phyloP scores from a whole-genome alignment of 2,888 invertebrate genomes.

The Cremastinae sp. region DNA sequence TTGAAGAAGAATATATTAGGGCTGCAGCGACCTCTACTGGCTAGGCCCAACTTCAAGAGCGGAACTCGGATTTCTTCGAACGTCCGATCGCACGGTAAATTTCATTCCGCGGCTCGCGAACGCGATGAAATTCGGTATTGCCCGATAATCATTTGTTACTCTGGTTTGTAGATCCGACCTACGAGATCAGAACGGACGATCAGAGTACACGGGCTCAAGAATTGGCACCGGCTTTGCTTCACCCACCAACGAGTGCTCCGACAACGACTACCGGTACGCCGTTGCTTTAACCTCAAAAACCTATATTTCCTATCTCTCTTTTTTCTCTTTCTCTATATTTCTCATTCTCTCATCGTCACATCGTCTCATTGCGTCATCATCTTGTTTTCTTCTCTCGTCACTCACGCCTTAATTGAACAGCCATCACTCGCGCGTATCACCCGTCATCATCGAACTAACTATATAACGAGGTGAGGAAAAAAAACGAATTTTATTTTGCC shows the following conservation, averaged over 20 bases:
- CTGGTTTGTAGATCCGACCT: constrained; percentile 10
- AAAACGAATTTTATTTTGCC: constrained; percentile 34
- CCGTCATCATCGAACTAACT: constrained; percentile 65
- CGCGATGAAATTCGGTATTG: not conserved
- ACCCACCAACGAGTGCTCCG: constrained; percentile 68
- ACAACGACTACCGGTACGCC: constrained; percentile 67
- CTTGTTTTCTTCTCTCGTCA: constrained; percentile 55
- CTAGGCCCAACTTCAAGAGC: too few relatives aligned
- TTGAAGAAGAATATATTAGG: constrained; percentile 61
- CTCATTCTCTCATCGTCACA: constrained; percentile 28
- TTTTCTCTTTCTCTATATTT: constrained; percentile 52
- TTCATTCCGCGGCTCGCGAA: not conserved
- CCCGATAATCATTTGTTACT: not conserved
- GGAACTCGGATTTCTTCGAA: not conserved
- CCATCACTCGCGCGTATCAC: constrained; percentile 62
- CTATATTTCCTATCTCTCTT: constrained; percentile 50
- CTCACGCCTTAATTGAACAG: constrained; percentile 61
- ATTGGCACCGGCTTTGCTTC: constrained; percentile 73
- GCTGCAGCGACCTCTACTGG: too few relatives aligned
- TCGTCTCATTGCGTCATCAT: constrained; percentile 18
- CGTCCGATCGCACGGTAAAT: constrained; percentile 51
- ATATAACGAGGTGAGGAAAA: constrained; percentile 38
- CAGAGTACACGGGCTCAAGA: constrained; percentile 76
- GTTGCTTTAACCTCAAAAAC: constrained; percentile 44
- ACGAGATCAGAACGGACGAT: constrained; percentile 66